Conservation (phyloP, 2,888 invertebrate genomes). For the Thera britannica region DNA sequence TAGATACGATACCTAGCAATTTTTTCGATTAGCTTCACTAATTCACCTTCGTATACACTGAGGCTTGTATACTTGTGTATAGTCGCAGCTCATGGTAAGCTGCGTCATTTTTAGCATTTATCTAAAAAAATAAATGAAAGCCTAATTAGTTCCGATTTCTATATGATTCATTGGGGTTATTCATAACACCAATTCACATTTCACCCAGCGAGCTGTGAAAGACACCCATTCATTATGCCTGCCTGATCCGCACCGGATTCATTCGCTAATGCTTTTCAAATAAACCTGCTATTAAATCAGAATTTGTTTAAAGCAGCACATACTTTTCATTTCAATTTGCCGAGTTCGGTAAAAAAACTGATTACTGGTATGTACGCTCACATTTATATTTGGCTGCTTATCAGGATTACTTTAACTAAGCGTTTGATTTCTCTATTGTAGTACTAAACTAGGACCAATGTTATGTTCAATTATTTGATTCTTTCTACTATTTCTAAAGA, state of each 20-base stretch:
- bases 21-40: too few relatives aligned
- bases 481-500: background rate
- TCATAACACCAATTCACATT: conserved; percentile 59
- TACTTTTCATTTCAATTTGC: conserved; percentile 21
- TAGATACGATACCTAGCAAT: too few relatives aligned
- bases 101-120: too few relatives aligned
- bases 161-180: conserved; percentile 35
- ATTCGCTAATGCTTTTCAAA: conserved; percentile 78
- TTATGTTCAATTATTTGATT: background rate
- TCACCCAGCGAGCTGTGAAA: conserved; percentile 57
- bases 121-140: conserved; percentile 4
- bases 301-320: conserved; percentile 62
- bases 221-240: conserved; percentile 68
- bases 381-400: too few relatives aligned
- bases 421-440: too few relatives aligned
- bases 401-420: too few relatives aligned
- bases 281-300: conserved; percentile 70
- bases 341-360: too few relatives aligned
- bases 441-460: background rate
- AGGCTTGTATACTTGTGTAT: too few relatives aligned
- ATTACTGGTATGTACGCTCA: too few relatives aligned
- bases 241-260: conserved; percentile 61
- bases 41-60: too few relatives aligned
- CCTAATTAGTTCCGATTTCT: conserved; percentile 17
- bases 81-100: too few relatives aligned